These are phyloP conservation scores for Keiferia lycopersicella DNA, from an alignment of 2,888 invertebrate species.

Conservation along the genomic window DNA sequence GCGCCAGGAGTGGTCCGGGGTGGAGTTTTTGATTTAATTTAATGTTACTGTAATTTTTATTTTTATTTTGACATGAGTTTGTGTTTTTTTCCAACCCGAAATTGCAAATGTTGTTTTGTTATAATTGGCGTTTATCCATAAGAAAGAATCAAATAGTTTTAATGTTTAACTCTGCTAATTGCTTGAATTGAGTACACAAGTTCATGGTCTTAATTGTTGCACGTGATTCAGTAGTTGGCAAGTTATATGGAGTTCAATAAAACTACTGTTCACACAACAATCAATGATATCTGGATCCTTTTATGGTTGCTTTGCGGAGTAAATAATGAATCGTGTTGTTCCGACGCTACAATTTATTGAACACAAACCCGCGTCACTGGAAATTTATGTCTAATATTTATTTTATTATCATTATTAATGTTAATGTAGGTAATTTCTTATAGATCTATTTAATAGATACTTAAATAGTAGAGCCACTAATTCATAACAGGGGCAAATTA, in stretches of 20 bases:
- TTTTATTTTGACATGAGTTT: too few relatives aligned
- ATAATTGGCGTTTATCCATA: too few relatives aligned
- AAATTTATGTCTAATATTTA: neutral
- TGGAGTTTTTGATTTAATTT: too few relatives aligned
- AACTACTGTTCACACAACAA: neutral
- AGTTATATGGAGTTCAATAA: neutral
- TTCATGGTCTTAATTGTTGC: neutral
- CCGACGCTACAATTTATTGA: neutral
- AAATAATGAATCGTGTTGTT: neutral
- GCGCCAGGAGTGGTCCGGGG: too few relatives aligned
- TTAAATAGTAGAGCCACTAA: too few relatives aligned
- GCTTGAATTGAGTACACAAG: slow-evolving; percentile 5
- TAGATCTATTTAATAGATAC: too few relatives aligned
- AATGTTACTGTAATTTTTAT: too few relatives aligned
- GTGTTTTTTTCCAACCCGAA: too few relatives aligned
- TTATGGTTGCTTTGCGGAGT: neutral
- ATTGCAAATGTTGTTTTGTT: too few relatives aligned
- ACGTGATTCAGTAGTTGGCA: neutral
- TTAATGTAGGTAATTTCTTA: neutral
- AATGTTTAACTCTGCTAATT: neutral
- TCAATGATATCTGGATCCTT: slow-evolving; percentile 7
- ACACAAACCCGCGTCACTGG: neutral
- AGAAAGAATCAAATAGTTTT: too few relatives aligned
- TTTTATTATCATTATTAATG: neutral
- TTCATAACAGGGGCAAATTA: too few relatives aligned